phyloP scores from a whole-genome alignment of 2,113 vertebrate genomes.

The Cygnus atratus region DNA sequence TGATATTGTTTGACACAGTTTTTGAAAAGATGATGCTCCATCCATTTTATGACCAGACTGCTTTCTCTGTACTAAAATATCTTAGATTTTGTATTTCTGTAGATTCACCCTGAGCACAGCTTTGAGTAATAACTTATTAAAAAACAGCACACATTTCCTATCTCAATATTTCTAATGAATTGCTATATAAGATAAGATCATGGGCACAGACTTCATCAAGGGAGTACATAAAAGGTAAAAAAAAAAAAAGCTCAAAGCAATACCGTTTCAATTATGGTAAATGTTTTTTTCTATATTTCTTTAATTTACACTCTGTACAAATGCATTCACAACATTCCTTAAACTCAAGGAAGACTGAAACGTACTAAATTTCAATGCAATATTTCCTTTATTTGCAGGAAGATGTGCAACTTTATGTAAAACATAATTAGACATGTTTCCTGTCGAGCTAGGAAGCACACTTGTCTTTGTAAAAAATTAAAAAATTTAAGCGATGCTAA shows the following conservation, averaged over 20 bases:
- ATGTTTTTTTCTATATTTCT: neutral
- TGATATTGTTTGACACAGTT: conserved; percentile 51
- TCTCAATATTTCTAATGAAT: conserved; percentile 44
- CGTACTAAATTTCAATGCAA: neutral
- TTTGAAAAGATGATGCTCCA: conserved; percentile 46
- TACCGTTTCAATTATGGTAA: neutral
- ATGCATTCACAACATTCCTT: neutral
- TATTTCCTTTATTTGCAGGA: neutral
- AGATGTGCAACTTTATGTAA: neutral
- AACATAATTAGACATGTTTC: neutral
- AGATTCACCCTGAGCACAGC: neutral
- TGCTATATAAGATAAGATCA: neutral
- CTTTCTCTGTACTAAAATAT: neutral
- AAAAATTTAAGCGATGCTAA: neutral
- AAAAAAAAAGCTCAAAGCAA: neutral
- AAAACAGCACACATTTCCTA: neutral
- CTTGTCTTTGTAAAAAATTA: neutral
- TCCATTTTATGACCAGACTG: neutral
- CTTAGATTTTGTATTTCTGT: neutral
- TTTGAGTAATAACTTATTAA: conserved; percentile 20
- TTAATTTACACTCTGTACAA: conserved; percentile 1
- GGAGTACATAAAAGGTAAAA: neutral
- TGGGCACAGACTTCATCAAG: neutral
- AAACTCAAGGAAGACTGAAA: neutral
- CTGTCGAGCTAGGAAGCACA: neutral